Evolutionary conservation across 1,140 invertebrate genomes (phyloP).

Genomic region (Diploscapter pachys): DNA sequence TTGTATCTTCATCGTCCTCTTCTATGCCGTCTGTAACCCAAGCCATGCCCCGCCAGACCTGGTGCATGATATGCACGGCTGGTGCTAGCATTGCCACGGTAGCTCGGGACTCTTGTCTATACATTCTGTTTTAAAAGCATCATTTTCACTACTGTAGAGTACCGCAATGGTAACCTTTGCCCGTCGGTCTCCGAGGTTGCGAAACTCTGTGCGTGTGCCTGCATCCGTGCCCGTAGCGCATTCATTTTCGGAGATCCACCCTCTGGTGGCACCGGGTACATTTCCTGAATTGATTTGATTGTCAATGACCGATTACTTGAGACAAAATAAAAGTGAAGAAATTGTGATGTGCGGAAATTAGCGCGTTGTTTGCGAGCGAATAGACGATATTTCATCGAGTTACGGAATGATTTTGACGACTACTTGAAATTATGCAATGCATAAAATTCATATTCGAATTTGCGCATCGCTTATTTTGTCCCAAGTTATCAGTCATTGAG

Average conservation of each 20-base stretch:
- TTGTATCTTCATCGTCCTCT: constrained; percentile 51
- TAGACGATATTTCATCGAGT: too few species aligned
- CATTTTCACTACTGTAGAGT: neutral
- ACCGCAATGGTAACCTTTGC: constrained; percentile 20
- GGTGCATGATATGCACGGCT: constrained; percentile 58
- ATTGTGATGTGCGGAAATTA: too few species aligned
- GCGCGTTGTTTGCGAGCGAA: too few species aligned
- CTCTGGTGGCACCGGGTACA: constrained; percentile 50
- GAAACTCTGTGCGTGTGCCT: constrained; percentile 43
- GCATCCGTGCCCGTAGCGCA: constrained; percentile 52
- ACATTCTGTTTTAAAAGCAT: neutral
- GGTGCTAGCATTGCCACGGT: constrained; percentile 59
- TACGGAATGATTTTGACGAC: too few species aligned
- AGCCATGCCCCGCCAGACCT: constrained; percentile 57
- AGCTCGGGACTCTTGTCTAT: constrained; percentile 27
- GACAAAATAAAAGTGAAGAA: too few species aligned
- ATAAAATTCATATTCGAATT: too few species aligned
- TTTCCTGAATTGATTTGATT: constrained; percentile 39
- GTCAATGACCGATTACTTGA: too few species aligned
- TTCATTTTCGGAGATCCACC: constrained; percentile 55
- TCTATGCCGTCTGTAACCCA: constrained; percentile 59
- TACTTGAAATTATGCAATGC: too few species aligned
- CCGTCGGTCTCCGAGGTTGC: constrained; percentile 30
- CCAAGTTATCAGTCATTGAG: too few species aligned
- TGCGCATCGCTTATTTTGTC: too few species aligned